These are phyloP conservation scores for Fulica atra DNA, from an alignment of 2,113 vertebrate genomes.

Conservation along the genomic window DNA sequence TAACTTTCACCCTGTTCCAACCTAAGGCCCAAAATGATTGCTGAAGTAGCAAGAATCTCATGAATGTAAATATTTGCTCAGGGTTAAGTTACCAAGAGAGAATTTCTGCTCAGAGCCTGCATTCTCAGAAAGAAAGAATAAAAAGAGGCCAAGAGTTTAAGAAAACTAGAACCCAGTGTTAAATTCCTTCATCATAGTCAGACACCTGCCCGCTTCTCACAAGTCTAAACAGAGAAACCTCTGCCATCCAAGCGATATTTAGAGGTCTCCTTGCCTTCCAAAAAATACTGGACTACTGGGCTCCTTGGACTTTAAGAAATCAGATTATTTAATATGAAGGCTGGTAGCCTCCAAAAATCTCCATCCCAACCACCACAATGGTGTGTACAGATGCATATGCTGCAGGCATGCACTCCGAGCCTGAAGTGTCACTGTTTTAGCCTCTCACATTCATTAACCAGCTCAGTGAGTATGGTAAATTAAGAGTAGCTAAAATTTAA, in stretches of 20 bases:
- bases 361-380: not conserved
- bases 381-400: not conserved
- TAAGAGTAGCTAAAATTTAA: not conserved
- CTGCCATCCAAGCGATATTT: not conserved
- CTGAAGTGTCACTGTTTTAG: not conserved
- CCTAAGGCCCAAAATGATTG: not conserved
- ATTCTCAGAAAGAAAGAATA: constrained; percentile 18
- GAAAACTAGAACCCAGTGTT: constrained; percentile 5
- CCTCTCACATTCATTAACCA: not conserved
- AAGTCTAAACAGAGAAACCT: not conserved
- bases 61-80: constrained; percentile 58
- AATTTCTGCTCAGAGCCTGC: constrained; percentile 18
- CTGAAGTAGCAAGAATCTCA: constrained; percentile 56
- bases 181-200: constrained; percentile 9
- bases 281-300: not conserved
- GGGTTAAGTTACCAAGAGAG: constrained; percentile 23
- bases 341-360: not conserved
- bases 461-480: not conserved
- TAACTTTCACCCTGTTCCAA: not conserved
- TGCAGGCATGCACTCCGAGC: not conserved
- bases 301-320: not conserved
- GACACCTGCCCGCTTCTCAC: constrained; percentile 15
- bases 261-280: not conserved
- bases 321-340: not conserved
- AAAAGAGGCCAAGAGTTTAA: constrained; percentile 49